Evolutionary conservation across 1,140 invertebrate genomes (phyloP).

Genomic region (Drosophila pruinosa): DNA sequence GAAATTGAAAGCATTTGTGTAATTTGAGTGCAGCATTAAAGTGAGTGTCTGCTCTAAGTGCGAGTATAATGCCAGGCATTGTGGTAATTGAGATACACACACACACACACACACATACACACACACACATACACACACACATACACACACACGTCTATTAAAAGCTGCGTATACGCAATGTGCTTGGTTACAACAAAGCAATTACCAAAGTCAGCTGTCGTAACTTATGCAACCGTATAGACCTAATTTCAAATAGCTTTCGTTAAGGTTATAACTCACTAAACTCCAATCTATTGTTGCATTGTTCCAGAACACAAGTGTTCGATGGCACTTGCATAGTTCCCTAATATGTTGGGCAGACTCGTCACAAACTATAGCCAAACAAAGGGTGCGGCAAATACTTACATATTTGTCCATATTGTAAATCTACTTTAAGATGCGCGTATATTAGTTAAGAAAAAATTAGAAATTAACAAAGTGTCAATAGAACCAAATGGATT

Average conservation of each 20-base stretch:
- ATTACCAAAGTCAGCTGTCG: not conserved
- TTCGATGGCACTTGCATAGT: not conserved
- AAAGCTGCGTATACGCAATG: slow-evolving; percentile 55
- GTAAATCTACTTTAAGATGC: too few relatives aligned
- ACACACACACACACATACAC: not conserved
- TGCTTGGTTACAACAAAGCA: slow-evolving; percentile 8
- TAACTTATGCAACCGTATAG: not conserved
- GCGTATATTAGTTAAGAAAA: too few relatives aligned
- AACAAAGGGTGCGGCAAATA: too few relatives aligned
- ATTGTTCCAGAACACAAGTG: not conserved
- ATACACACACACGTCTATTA: not conserved
- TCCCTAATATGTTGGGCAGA: too few relatives aligned
- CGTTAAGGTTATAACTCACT: not conserved
- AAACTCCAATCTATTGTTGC: not conserved
- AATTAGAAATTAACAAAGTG: too few relatives aligned
- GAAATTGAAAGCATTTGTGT: slow-evolving; percentile 48
- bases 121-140: not conserved
- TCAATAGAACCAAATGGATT: too few relatives aligned
- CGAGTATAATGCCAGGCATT: slow-evolving; percentile 32
- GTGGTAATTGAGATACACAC: slow-evolving; percentile 31
- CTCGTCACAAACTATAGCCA: too few relatives aligned
- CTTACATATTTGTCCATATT: too few relatives aligned
- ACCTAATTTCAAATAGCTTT: not conserved
- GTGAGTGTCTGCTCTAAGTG: slow-evolving; percentile 17
- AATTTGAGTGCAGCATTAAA: slow-evolving; percentile 47